Base-by-base conservation (phyloP, 2,888 invertebrate genomes). In the Idaea straminata region DNA sequence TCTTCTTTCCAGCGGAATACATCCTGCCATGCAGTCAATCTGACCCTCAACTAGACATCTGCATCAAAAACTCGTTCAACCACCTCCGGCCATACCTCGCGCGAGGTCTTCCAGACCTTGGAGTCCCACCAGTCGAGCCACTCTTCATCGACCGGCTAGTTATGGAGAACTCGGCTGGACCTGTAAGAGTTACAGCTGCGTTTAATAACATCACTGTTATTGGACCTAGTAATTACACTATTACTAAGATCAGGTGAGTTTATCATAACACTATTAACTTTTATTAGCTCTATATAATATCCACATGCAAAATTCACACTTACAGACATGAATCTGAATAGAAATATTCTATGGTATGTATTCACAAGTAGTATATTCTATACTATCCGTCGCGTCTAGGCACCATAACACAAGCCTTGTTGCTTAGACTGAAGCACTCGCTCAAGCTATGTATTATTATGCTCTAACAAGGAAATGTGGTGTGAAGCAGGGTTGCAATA, bases 101-200 rank as follows among this genome's bases (percentile, higher is more conserved):
- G 5, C 87, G 91, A 73, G 97, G 97, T 62, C 94, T 97, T 10
- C 89, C 94, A 0, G 96, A 96, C 73, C 88, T 97, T 62, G 94
- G 95, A 15, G 94, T 97, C 4, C 96, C 96, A 0, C 94, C 96
- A 0, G 95, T 97, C 73, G 97, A 97, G 77, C 96, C 96, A 0
- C 86, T 97, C 72, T 86, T 90, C 66, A 95, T 97, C 66, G 95
- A 95, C 61, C 94, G 94, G 67, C 91, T 97, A 72, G 93, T 95
- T 61, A 96, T 97, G 94, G 96, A 96, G 82, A 97, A 97, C 82
- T 95, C 95, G 0, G 95, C 95, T 10, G 96, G 96, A 0, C 95
- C 96, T 0, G 96, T 97, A 15, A 92, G 96, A 68, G 95, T 97
- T 15, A 94, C 95, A 10, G 96, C 96, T 0, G 88, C 95, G 0